Conservation (phyloP, 2,888 invertebrate species). For the Microplitis manilae region DNA sequence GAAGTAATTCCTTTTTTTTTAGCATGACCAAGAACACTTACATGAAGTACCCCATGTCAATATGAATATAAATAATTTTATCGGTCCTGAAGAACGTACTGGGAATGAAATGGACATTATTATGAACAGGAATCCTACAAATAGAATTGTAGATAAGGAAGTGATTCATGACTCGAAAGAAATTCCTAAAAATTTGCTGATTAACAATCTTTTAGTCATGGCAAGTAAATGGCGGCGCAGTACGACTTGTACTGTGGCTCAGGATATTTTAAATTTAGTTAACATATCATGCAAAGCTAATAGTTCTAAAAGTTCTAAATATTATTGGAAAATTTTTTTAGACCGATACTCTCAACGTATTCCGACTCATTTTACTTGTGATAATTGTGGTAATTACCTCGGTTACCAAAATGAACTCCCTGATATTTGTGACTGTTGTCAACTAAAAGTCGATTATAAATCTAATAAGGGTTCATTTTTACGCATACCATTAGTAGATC, state of each 20-base stretch:
- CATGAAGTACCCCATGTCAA: no score
- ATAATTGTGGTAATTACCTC: slow-evolving; percentile 1
- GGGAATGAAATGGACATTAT: no score
- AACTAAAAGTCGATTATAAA: not conserved
- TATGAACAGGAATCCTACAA: no score
- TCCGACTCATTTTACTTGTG: not conserved
- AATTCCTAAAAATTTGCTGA: not conserved
- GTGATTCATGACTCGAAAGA: no score
- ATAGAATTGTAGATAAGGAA: no score
- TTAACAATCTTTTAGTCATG: not conserved
- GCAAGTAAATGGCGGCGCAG: not conserved
- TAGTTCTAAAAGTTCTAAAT: not conserved
- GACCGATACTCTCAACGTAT: not conserved
- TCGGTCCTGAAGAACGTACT: no score
- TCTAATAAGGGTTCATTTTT: not conserved
- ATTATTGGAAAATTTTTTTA: not conserved
- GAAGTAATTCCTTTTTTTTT: no score
- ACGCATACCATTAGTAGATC: not conserved
- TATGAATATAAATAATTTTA: no score
- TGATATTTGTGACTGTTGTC: not conserved
- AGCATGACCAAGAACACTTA: no score
- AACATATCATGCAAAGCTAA: not conserved
- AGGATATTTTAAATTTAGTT: not conserved
- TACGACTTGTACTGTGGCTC: slow-evolving; percentile 1
- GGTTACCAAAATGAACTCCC: not conserved